A percentile compares a stretch with the other conserved stretches of the same genome.
These are phyloP conservation scores for Hedychridium roseum DNA, from an alignment of 2,888 invertebrate species.

Conservation along the genomic window DNA sequence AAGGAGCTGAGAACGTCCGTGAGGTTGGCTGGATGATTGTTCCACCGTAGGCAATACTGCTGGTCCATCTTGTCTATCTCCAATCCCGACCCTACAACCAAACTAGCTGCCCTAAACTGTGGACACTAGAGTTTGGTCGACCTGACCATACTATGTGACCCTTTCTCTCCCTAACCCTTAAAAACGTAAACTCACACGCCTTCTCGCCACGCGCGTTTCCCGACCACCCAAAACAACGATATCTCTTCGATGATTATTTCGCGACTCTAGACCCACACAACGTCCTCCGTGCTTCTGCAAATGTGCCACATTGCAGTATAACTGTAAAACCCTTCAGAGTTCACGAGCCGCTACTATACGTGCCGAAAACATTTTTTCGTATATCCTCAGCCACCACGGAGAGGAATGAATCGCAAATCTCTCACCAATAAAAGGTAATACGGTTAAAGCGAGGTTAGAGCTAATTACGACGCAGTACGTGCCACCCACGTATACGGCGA, in stretches of 20 bases:
- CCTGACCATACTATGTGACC: conserved; percentile 41
- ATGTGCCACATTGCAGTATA: conserved; percentile 65
- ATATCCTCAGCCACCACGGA: conserved; percentile 50
- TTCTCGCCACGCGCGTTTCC: conserved; percentile 37
- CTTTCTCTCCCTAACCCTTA: conserved; percentile 46
- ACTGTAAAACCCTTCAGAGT: conserved; percentile 65
- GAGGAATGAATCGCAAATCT: conserved; percentile 7
- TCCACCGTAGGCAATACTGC: conserved; percentile 94
- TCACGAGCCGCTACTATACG: conserved; percentile 61
- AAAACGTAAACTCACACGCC: conserved; percentile 38
- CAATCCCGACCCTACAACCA: conserved; percentile 60
- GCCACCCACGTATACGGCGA: conserved; percentile 45
- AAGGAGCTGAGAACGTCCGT: conserved; percentile 89
- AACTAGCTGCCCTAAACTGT: conserved; percentile 53
- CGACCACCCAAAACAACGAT: conserved; percentile 37
- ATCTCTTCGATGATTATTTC: conserved; percentile 41
- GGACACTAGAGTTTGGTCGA: conserved; percentile 37
- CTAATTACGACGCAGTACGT: conserved; percentile 54
- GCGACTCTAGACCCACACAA: conserved; percentile 52
- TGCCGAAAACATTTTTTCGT: conserved; percentile 62
- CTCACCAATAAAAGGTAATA: not conserved
- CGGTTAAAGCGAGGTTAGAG: conserved; percentile 44
- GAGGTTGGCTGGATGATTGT: conserved; percentile 91
- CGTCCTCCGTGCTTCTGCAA: conserved; percentile 62
- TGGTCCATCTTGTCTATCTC: conserved; percentile 72